phyloP scores from a whole-genome alignment of 1,140 invertebrate species.

The Micrasema minimum region DNA sequence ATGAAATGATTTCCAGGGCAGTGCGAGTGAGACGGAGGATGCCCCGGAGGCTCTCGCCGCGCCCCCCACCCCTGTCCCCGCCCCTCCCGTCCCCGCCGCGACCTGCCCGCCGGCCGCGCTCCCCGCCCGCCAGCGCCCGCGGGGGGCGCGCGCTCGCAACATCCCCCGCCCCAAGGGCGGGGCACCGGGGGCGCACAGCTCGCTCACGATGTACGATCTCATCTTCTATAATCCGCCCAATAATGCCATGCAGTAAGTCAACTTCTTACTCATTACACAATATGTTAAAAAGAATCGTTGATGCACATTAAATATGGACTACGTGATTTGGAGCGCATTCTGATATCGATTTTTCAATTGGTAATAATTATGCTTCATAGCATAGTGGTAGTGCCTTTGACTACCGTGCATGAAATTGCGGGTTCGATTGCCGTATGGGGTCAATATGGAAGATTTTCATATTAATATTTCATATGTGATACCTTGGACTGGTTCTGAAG shows the following conservation, averaged over 20 bases:
- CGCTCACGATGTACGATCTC: constrained; percentile 89
- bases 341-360: no score
- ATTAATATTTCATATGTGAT: no score
- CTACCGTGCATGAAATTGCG: no score
- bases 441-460: no score
- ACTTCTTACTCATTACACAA: no score
- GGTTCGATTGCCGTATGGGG: no score
- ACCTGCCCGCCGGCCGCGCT: background rate
- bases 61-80: background rate
- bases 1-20: constrained; percentile 62
- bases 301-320: no score
- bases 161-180: constrained; percentile 68
- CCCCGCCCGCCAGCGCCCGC: background rate
- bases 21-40: constrained; percentile 66
- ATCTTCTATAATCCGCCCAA: constrained; percentile 88
- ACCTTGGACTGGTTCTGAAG: no score
- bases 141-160: constrained; percentile 47
- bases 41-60: constrained; percentile 48
- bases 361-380: no score
- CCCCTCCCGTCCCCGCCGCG: background rate
- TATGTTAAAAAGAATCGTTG: no score
- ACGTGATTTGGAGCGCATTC: no score
- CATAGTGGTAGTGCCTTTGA: no score
- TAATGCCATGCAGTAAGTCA: constrained; percentile 69
- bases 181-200: constrained; percentile 72